phyloP scores from a whole-genome alignment of 2,888 invertebrate species.

The Helobdella robusta region DNA sequence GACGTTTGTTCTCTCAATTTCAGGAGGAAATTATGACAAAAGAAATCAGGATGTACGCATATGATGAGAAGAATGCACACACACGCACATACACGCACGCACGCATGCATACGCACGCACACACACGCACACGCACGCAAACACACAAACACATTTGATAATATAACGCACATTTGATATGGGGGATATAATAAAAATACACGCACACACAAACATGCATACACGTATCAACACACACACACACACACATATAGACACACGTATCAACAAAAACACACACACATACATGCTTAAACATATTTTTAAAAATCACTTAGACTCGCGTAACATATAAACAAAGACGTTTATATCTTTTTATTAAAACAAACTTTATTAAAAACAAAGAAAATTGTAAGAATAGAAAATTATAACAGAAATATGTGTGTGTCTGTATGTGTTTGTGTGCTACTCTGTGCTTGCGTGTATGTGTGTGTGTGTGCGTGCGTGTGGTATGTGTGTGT shows the following conservation, averaged over 20 bases:
- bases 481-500: conserved; percentile 1
- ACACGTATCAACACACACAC: no score
- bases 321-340: not conserved
- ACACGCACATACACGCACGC: conserved; percentile 5
- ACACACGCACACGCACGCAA: conserved; percentile 45
- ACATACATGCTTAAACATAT: no score
- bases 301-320: no score
- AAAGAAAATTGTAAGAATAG: conserved; percentile 10
- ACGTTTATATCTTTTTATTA: not conserved
- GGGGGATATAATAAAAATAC: no score
- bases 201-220: no score
- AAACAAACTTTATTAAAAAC: not conserved
- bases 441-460: not conserved
- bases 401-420: not conserved
- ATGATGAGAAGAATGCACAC: not conserved
- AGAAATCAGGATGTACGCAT: conserved; percentile 2
- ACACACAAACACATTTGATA: no score
- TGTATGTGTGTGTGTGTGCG: conserved; percentile 10
- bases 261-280: no score
- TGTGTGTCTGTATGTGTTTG: not conserved
- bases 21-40: conserved; percentile 10
- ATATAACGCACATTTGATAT: no score
- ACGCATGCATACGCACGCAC: conserved; percentile 12
- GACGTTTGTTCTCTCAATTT: not conserved
- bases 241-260: no score